These are phyloP conservation scores for Calosoma granatense DNA, from an alignment of 1,140 invertebrate species.

Conservation along the genomic window DNA sequence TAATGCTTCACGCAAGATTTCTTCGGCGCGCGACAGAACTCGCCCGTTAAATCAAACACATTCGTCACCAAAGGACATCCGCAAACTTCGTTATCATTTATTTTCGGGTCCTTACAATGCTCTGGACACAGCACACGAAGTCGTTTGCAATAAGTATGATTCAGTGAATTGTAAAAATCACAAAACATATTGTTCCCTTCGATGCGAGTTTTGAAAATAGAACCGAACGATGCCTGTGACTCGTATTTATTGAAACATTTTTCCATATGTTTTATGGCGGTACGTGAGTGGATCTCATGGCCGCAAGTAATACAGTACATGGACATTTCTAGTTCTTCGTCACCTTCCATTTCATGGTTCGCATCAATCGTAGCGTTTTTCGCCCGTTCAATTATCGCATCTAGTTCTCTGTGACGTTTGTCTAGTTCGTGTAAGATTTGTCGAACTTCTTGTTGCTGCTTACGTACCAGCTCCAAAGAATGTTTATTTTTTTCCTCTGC, in stretches of 20 bases:
- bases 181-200: slow-evolving; percentile 94
- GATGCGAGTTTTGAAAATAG: slow-evolving; percentile 85
- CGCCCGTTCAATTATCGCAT: slow-evolving; percentile 69
- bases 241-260: slow-evolving; percentile 97
- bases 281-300: slow-evolving; percentile 79
- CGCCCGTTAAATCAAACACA: slow-evolving; percentile 67
- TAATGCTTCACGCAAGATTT: slow-evolving; percentile 88
- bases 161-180: slow-evolving; percentile 86
- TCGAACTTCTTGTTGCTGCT: slow-evolving; percentile 64
- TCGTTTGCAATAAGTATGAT: slow-evolving; percentile 91
- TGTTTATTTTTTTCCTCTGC: slow-evolving; percentile 82
- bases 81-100: slow-evolving; percentile 74
- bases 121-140: slow-evolving; percentile 93
- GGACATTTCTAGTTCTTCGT: slow-evolving; percentile 72
- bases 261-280: slow-evolving; percentile 89
- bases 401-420: slow-evolving; percentile 64
- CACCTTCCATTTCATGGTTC: slow-evolving; percentile 52
- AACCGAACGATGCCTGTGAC: slow-evolving; percentile 87
- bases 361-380: slow-evolving; percentile 55
- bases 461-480: slow-evolving; percentile 70
- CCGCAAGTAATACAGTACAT: slow-evolving; percentile 96
- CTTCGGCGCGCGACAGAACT: slow-evolving; percentile 79
- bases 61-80: slow-evolving; percentile 81
- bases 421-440: slow-evolving; percentile 68
- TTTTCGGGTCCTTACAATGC: slow-evolving; percentile 93